Base-by-base conservation (phyloP, 2,888 invertebrate genomes). In the Drosophila anomelani region DNA sequence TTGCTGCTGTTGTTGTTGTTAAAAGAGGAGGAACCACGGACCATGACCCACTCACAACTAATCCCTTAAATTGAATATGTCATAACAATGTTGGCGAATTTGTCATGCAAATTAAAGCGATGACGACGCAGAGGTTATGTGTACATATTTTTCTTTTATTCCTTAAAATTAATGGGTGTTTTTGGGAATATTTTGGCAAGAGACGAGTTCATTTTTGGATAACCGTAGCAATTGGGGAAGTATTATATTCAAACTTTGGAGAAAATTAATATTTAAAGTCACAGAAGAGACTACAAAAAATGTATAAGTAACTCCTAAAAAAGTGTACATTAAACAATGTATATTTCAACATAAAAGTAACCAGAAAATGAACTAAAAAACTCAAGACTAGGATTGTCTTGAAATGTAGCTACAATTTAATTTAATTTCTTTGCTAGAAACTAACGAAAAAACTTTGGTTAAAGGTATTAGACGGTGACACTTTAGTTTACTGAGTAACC, bases 51-150 rank as follows among this genome's bases (percentile, higher is more conserved):
- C 73, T 61, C 57, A 70, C 63, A 75, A 81, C 78, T 85, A 85
- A 85, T 87, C 87, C 87, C 79, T 80, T 81, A 85, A 85, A 85
- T 85, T 85, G 85, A 87, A 85, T 87, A 85, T 85, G 85, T 85
- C 87, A 87, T 87, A 85, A 87, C 87, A 85, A 81, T 81, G 78
- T 76, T 77, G 85, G 79, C 80, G 75, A 87, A 87, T 85, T 85
- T 85, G 85, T 87, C 88, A 85, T 85, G 85, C 85, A 87, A 87
- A 85, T 85, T 85, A 85, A 85, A 87, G 81, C 83, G 75, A 80
- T 85, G 78, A 79, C 85, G 74, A 84, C 71, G 78, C 78, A 76
- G 54, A 61, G 67, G 77, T 49, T 68, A 49, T 57, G 67, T 72
- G 59, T 41, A 49, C 53, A 54, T 43, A 49, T 66, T 66, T 51